Conservation (phyloP, 2,888 invertebrate species). For the Mesorhabditis spiculigera region DNA sequence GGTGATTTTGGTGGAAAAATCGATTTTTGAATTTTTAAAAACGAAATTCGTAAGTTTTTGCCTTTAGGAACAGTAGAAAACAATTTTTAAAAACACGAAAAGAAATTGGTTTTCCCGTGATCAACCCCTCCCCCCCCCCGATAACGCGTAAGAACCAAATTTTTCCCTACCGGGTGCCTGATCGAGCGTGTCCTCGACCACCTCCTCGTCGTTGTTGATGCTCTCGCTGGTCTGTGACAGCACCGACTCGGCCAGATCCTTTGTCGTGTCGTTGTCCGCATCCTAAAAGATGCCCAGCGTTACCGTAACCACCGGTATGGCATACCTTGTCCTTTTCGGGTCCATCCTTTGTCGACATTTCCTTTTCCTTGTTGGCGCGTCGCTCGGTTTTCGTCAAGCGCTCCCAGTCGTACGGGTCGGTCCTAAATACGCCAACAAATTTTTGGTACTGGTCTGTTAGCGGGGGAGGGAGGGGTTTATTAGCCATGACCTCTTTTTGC, state of each 20-base stretch:
- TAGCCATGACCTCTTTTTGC: too few species aligned
- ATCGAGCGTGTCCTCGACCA: conserved; percentile 1
- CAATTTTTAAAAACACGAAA: too few species aligned
- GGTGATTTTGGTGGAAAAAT: too few species aligned
- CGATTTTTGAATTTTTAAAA: too few species aligned
- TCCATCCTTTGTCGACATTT: neutral
- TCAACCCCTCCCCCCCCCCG: too few species aligned
- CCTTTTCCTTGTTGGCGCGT: neutral
- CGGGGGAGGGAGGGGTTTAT: too few species aligned
- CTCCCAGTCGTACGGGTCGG: neutral
- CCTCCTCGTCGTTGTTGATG: neutral
- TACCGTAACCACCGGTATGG: neutral
- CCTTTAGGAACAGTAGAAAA: too few species aligned
- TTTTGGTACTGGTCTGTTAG: neutral
- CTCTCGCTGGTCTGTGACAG: neutral
- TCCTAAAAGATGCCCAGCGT: neutral
- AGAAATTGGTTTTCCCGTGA: too few species aligned
- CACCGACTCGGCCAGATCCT: neutral
- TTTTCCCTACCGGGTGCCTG: neutral
- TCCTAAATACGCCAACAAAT: neutral
- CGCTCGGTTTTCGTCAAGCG: neutral
- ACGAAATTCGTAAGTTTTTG: too few species aligned
- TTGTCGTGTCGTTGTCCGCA: neutral
- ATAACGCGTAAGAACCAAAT: too few species aligned
- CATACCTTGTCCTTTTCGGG: conserved; percentile 1